Percentiles rank a stretch among this genome's conserved stretches.
Evolutionary conservation across 2,888 invertebrate species (phyloP).

Genomic region (Crossocerus cetratus): DNA sequence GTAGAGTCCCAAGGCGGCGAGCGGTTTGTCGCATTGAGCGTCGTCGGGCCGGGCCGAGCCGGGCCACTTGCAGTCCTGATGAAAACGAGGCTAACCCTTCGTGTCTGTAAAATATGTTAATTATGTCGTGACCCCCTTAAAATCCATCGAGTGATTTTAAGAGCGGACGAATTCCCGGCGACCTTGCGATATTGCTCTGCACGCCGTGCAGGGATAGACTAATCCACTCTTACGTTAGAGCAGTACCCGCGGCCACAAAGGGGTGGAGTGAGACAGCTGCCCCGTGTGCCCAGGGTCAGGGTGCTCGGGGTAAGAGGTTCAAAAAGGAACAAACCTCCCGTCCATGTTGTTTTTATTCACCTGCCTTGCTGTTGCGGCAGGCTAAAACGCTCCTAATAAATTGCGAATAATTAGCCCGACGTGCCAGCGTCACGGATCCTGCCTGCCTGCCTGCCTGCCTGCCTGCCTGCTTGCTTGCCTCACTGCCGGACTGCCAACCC

Average conservation of each 20-base stretch:
- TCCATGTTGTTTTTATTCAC: constrained; percentile 61
- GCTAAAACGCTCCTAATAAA: constrained; percentile 45
- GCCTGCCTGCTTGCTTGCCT: not conserved
- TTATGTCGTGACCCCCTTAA: constrained; percentile 1
- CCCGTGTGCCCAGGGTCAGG: constrained; percentile 61
- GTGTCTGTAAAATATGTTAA: constrained; percentile 1
- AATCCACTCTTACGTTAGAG: constrained; percentile 55
- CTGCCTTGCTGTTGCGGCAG: constrained; percentile 51
- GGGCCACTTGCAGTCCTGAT: not conserved
- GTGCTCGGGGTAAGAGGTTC: constrained; percentile 56
- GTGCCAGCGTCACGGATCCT: not conserved
- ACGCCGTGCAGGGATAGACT: constrained; percentile 52
- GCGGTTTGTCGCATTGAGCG: too few relatives aligned
- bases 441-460: not conserved
- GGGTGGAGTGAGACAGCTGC: constrained; percentile 64
- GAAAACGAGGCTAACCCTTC: not conserved
- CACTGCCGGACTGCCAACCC: too few relatives aligned
- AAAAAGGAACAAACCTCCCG: constrained; percentile 57
- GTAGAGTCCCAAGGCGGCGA: too few relatives aligned
- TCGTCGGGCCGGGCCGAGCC: not conserved
- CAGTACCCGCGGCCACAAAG: constrained; percentile 51
- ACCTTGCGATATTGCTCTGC: constrained; percentile 26
- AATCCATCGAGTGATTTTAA: constrained; percentile 12
- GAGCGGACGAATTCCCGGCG: constrained; percentile 22
- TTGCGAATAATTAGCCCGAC: constrained; percentile 50